Base-by-base conservation (phyloP, 2,797 vertebrate genomes). In the Yasuhikotakia modesta region DNA sequence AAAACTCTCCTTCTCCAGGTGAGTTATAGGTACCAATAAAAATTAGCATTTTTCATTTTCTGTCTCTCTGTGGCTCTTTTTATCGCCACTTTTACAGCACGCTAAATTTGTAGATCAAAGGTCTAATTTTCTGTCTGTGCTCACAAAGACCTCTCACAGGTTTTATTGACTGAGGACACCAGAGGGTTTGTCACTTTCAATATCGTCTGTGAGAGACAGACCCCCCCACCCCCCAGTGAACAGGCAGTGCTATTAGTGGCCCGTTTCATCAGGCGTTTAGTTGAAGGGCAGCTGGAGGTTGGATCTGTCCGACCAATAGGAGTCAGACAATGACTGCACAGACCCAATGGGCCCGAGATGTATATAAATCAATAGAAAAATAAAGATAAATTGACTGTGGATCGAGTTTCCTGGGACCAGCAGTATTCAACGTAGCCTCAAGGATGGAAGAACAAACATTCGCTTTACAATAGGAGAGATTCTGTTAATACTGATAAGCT, bases 221-320 rank as follows among this genome's bases (percentile, higher is more conserved):
- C 35, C 81, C 71, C 87, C 27, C 4, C 35, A 80, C 71, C 87
- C 27, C 4, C 82, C 22, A 89, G 90, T 91, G 92, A 90, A 89
- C 91, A 90, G 86, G 85, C 87, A 22, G 86, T 90, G 92, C 87
- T 89, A 91, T 91, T 91, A 91, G 88, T 81, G 70, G 70, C 82
- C 83, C 86, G 81, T 78, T 92, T 86, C 84, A 85, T 80, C 81
- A 86, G 87, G 71, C 21, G 0, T 32, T 50, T 11, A 46, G 3
- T 58, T 70, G 60, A 71, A 76, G 65, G 65, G n/a, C 11, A 16
- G 21, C 10, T 16, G 30, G 46, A 48, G 53, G 22, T 30, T 5
- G 24, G 65, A 22, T 60, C 63, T 71, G 32, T 80, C 66, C 76
- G 80, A 80, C 78, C 70, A 61, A 73, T 57, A 67, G 58, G 53